Base-by-base conservation (phyloP, 2,113 vertebrate species). In the Psittacus erithacus region DNA sequence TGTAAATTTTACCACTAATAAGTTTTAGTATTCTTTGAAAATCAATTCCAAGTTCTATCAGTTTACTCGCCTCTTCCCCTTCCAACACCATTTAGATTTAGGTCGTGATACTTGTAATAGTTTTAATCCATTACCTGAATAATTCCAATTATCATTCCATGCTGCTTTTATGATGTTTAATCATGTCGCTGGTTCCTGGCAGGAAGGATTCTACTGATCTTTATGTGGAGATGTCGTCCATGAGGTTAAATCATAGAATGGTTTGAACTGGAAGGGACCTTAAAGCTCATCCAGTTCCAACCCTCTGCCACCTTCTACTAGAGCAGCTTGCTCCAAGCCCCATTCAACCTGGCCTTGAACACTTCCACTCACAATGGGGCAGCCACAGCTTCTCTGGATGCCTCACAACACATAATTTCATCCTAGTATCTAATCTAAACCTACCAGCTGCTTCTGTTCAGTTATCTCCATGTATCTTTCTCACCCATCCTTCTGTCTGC, bases 11-110 rank as follows among this genome's bases (percentile, higher is more conserved):
- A 59, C 80, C 73, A 39, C 83, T 86, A 91, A 96, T 96, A 95
- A 96, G 91, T 95, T 94, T 83, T 64, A 28, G n/a, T 91, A 92
- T 91, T 95, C 90, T 92, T 95, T 97, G 82, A 85, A 95, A 96
- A 96, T 95, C 94, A 95, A 70, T 97, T 96, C 81, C 46, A 44
- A 53, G 17, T 90, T 87, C 92, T 83, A 69, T 86, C 85, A 82
- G 77, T 93, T 94, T 96, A 88, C 65, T 86, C 12, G 33, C 35
- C 47, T 68, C 31, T 9, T 49, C 35, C 35, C 31, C 50, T 44
- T 81, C 82, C 77, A 50, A 63, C 64, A 55, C 65, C 27, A 67
- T 90, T 94, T 88, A 88, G 82, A 91, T 93, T 97, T 93, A 92
- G 90, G 90, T 91, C 24, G 11, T 69, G 24, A 35, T 50, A 43